These are phyloP conservation scores for Brachionus rotundiformis DNA, from an alignment of 1,140 invertebrate species.

Conservation along the genomic window DNA sequence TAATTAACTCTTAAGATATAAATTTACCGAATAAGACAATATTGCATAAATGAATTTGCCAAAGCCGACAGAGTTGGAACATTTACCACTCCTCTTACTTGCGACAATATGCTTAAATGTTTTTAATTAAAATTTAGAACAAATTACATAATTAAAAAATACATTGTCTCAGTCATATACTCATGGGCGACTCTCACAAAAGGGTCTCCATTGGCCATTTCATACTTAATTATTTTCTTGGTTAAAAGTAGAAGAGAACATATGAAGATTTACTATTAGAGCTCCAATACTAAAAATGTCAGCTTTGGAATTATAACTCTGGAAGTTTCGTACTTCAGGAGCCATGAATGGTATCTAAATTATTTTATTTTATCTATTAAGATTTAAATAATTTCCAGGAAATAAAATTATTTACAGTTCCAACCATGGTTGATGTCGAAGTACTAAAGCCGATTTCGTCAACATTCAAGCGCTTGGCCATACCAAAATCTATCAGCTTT, in stretches of 20 bases:
- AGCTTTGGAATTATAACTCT: conserved; percentile 50
- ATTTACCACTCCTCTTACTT: conserved; percentile 42
- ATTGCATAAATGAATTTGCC: conserved; percentile 46
- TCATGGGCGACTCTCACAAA: conserved; percentile 49
- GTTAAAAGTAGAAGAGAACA: not conserved
- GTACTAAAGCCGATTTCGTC: conserved; percentile 39
- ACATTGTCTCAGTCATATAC: conserved; percentile 50
- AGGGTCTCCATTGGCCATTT: conserved; percentile 49
- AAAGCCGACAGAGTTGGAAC: not conserved
- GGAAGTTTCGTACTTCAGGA: conserved; percentile 46
- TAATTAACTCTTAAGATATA: not conserved
- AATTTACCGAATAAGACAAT: conserved; percentile 38
- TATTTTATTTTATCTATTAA: too few species aligned
- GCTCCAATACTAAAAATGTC: conserved; percentile 49
- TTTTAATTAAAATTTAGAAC: not conserved
- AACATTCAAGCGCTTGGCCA: conserved; percentile 46
- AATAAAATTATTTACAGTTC: too few species aligned
- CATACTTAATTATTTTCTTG: not conserved
- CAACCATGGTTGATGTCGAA: conserved; percentile 50
- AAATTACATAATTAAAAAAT: not conserved
- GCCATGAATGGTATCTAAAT: conserved; percentile 51
- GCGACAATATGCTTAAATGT: conserved; percentile 32
- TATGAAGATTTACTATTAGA: not conserved
- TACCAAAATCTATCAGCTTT: conserved; percentile 47
- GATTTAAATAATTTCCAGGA: too few species aligned